Percentiles rank a stretch among this genome's conserved stretches.
These are phyloP conservation scores for Heterotis niloticus DNA, from an alignment of 2,113 vertebrate genomes.

Conservation along the genomic window DNA sequence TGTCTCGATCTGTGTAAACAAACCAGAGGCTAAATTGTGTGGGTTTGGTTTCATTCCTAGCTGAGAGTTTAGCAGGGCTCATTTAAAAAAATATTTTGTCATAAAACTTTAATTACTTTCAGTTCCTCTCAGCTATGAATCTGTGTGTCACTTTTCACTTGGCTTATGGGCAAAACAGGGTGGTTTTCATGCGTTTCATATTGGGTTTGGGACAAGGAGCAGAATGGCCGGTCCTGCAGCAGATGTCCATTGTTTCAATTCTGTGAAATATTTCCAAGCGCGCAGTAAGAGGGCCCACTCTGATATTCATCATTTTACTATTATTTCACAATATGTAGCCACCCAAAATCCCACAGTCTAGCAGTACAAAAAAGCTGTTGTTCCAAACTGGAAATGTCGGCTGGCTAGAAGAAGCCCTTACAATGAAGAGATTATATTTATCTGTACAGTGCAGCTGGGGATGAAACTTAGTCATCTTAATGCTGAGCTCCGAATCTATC, in stretches of 20 bases:
- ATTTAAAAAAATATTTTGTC: background rate
- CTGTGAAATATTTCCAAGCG: constrained; percentile 20
- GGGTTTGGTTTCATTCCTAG: constrained; percentile 17
- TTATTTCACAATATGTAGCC: constrained; percentile 18
- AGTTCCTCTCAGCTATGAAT: background rate
- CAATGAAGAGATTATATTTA: background rate
- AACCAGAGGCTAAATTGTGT: constrained; percentile 16
- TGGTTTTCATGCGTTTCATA: background rate
- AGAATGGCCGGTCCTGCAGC: background rate
- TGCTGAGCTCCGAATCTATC: background rate
- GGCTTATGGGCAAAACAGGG: background rate
- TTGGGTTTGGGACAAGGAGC: background rate
- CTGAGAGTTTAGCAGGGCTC: constrained; percentile 6
- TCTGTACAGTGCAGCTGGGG: background rate
- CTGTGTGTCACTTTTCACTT: background rate
- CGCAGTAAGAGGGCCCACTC: background rate
- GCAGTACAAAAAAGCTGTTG: background rate
- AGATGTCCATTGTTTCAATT: constrained; percentile 12
- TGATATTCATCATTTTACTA: constrained; percentile 22
- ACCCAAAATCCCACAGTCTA: background rate
- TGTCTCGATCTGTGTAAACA: background rate
- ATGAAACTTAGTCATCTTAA: background rate
- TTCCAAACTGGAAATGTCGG: background rate
- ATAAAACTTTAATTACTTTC: constrained; percentile 5
- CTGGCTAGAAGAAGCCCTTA: background rate